Percentiles rank a stretch among this genome's conserved stretches.
Conservation (phyloP, 2,888 invertebrate species). For the Latrodectus hesperus region DNA sequence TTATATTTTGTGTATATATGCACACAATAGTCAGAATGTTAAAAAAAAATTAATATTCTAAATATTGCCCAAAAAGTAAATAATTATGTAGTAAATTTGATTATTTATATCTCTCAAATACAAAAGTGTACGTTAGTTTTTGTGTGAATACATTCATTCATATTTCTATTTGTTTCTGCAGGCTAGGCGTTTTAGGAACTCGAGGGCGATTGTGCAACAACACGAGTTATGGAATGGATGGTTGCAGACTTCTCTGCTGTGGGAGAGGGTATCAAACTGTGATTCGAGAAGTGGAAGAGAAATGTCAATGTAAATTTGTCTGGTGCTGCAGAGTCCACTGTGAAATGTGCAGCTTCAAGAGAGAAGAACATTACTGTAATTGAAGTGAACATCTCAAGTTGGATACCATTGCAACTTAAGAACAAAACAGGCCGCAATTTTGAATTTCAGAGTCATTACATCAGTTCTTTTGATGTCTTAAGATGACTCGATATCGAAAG, state of each 20-base stretch:
- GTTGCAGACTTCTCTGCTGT: conserved; percentile 90
- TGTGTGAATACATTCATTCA: not conserved
- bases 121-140: no score
- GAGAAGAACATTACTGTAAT: conserved; percentile 91
- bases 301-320: conserved; percentile 91
- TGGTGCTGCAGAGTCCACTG: conserved; percentile 94
- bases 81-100: no score
- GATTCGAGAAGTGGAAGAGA: conserved; percentile 87
- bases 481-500: not conserved
- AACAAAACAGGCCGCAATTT: not conserved
- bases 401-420: conserved; percentile 13
- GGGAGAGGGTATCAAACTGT: conserved; percentile 91
- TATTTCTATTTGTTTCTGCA: conserved; percentile 73
- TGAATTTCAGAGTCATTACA: conserved; percentile 7
- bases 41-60: no score
- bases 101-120: no score
- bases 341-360: conserved; percentile 85
- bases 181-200: conserved; percentile 87
- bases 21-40: no score
- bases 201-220: conserved; percentile 88
- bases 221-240: conserved; percentile 89
- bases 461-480: not conserved
- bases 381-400: conserved; percentile 75
- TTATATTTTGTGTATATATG: no score
- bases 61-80: no score